Conservation (phyloP, 2,888 invertebrate species). For the Furcula furcula region DNA sequence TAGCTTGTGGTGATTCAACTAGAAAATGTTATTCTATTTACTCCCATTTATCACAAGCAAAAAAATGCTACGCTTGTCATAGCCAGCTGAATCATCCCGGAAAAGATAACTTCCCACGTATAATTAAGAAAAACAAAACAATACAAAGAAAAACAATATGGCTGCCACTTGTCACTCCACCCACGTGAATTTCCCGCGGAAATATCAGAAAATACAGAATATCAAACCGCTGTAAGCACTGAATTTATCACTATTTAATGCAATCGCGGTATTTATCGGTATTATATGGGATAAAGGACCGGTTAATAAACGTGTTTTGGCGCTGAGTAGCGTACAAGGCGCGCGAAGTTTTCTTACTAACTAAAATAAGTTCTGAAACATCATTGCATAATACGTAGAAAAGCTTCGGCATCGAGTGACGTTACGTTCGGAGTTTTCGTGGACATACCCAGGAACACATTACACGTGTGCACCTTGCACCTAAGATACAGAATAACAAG, state of each 20-base stretch:
- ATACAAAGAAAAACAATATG: slow-evolving; percentile 39
- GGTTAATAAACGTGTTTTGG: slow-evolving; percentile 28
- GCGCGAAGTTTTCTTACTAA: slow-evolving; percentile 62
- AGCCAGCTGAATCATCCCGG: slow-evolving; percentile 29
- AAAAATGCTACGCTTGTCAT: not conserved
- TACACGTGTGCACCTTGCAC: not conserved
- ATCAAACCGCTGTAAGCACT: slow-evolving; percentile 14
- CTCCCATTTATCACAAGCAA: not conserved
- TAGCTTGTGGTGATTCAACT: too few relatives aligned
- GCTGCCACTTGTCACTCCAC: slow-evolving; percentile 38
- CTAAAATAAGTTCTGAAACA: slow-evolving; percentile 72
- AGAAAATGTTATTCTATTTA: too few relatives aligned
- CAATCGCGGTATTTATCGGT: slow-evolving; percentile 14
- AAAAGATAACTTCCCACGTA: slow-evolving; percentile 37
- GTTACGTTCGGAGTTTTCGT: slow-evolving; percentile 29
- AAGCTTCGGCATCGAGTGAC: slow-evolving; percentile 59
- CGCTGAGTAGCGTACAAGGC: slow-evolving; percentile 42
- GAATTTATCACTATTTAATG: slow-evolving; percentile 19
- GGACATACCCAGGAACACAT: slow-evolving; percentile 14
- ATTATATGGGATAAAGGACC: slow-evolving; percentile 16
- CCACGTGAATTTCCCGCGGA: slow-evolving; percentile 21
- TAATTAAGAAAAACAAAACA: slow-evolving; percentile 39
- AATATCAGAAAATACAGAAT: slow-evolving; percentile 21
- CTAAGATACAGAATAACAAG: too few relatives aligned
- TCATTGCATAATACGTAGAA: slow-evolving; percentile 75